Conservation (phyloP, 2,113 vertebrate genomes). For the Tor tambroides region DNA sequence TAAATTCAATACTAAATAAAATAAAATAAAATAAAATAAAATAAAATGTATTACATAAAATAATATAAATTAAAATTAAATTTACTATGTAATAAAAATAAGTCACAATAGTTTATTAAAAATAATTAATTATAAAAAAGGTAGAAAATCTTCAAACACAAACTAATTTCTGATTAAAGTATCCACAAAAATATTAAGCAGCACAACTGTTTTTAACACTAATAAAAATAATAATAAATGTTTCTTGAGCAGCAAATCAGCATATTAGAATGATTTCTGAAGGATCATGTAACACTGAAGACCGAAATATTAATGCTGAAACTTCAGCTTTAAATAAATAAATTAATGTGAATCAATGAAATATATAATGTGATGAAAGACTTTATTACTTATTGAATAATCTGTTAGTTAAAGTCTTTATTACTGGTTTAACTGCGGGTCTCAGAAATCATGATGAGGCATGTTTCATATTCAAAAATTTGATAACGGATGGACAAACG, state of each 20-base stretch:
- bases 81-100: not conserved
- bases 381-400: too few relatives aligned
- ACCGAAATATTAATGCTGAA: too few relatives aligned
- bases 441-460: not conserved
- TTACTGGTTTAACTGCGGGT: not conserved
- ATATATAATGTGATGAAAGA: not conserved
- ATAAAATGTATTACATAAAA: not conserved
- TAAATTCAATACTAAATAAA: too few relatives aligned
- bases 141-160: not conserved
- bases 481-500: conserved; percentile 1
- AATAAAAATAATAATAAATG: too few relatives aligned
- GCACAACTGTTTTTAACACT: too few relatives aligned
- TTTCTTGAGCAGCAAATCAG: too few relatives aligned
- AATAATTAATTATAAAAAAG: not conserved
- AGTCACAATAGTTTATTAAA: not conserved
- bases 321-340: not conserved
- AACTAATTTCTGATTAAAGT: too few relatives aligned
- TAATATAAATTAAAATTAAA: too few relatives aligned
- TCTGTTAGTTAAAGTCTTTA: not conserved
- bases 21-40: not conserved
- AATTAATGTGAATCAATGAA: not conserved
- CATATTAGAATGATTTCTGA: too few relatives aligned
- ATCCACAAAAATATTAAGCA: too few relatives aligned
- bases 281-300: too few relatives aligned
- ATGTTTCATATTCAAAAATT: not conserved